Conservation (phyloP, 37 sponge, comb jelly and placozoan species). For the Bolinopsis microptera region DNA sequence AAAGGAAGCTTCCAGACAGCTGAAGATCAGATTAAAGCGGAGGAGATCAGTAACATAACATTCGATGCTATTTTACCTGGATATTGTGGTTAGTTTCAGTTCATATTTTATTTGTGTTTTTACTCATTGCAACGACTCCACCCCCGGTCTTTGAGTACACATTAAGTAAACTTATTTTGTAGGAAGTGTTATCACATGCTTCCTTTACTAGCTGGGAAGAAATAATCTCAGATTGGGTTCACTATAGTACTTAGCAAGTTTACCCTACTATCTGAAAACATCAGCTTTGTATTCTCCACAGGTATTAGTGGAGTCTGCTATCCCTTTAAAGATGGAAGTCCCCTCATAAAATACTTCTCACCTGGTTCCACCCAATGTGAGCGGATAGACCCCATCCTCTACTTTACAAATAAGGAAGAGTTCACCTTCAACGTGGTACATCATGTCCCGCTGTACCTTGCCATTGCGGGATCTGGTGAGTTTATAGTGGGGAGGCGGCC, state of each 20-base stretch:
- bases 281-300: too few species aligned
- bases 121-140: too few species aligned
- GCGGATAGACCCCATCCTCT: background rate
- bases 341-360: background rate
- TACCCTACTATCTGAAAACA: too few species aligned
- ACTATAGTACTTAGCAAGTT: too few species aligned
- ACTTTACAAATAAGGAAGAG: background rate
- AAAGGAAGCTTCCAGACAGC: background rate
- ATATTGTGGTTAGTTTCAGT: slow-evolving; percentile 41
- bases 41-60: background rate
- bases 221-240: too few species aligned
- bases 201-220: too few species aligned
- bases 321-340: slow-evolving; percentile 34
- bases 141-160: too few species aligned
- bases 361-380: background rate
- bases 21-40: background rate
- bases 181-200: too few species aligned
- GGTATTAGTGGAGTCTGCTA: slow-evolving; percentile 57
- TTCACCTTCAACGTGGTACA: background rate
- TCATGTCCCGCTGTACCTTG: slow-evolving; percentile 1
- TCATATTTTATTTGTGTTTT: too few species aligned
- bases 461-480: slow-evolving; percentile 41
- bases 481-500: too few species aligned
- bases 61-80: background rate
- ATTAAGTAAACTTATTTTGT: too few species aligned